Evolutionary conservation across 2,888 invertebrate genomes (phyloP), one percentile per base, ranked within the genome.

Genomic region (Chelonus formosanus): DNA sequence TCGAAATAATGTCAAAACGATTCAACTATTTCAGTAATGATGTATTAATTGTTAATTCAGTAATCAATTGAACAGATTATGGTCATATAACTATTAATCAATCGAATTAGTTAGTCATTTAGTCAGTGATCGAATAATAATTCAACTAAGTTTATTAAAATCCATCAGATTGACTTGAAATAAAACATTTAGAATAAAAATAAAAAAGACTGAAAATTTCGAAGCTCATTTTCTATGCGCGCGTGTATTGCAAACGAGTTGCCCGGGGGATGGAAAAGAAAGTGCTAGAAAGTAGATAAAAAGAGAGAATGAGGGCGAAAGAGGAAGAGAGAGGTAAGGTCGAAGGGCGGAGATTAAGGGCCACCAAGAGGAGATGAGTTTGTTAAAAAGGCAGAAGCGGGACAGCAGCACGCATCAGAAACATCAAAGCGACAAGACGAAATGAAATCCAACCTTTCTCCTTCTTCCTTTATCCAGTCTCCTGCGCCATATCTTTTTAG

Each of bases 301-400:
- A 53, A 74, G 68, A 66, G 70, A 74, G 74, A 63, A 50, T 54
- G 74, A 68, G 65, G 70, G 74, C 74, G 74, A 75, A 71, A 74
- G 75, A 75, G 72, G 72, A 73, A 73, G 70, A 71, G 62, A 70
- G 71, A 72, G 71, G 71, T 71, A 68, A 76, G 75, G 71, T 77
- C 75, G 79, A 77, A 82, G 78, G 82, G 80, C 82, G 81, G 81
- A 83, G 84, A 83, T 82, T 82, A 83, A 82, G 82, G 81, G 79
- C 78, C 76, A 76, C 77, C 73, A 79, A 82, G 65, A 59, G 81
- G 80, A 84, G 84, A 84, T 84, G 85, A 84, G 84, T 84, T 85
- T 84, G 84, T 84, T 84, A 84, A 84, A 84, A 84, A 83, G 84
- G 82, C 81, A 84, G 83, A 84, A 84, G 81, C 84, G 80, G 82